Conservation (phyloP, 2,113 vertebrate genomes). For the Chaetorhynchus papuensis region DNA sequence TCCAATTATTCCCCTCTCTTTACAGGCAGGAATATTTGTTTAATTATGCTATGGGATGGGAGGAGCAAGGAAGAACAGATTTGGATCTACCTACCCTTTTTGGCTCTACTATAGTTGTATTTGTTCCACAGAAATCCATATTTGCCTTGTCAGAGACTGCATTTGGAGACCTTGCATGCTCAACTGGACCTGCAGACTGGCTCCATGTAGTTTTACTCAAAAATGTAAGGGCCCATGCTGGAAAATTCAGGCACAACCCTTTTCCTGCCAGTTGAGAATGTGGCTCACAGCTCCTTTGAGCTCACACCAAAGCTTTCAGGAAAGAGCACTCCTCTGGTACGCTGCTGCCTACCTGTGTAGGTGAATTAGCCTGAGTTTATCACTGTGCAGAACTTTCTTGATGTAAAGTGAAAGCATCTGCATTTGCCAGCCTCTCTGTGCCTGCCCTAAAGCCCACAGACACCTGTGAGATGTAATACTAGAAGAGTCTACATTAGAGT, state of each 20-base stretch:
- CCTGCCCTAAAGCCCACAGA: background rate
- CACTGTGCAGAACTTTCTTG: background rate
- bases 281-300: background rate
- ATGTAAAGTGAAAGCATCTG: background rate
- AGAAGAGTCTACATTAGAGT: background rate
- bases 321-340: background rate
- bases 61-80: background rate
- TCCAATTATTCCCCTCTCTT: constrained; percentile 26
- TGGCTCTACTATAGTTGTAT: background rate
- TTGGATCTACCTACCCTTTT: background rate
- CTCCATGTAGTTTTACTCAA: background rate
- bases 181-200: background rate
- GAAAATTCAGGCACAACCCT: background rate
- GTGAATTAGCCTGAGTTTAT: background rate
- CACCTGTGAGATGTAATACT: background rate
- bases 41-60: background rate
- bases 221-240: background rate
- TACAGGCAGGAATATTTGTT: background rate
- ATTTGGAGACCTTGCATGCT: background rate
- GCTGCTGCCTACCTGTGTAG: background rate
- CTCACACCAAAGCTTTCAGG: background rate
- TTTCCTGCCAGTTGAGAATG: background rate
- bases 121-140: background rate
- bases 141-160: background rate
- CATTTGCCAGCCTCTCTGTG: background rate